Base-by-base conservation (phyloP, 2,113 vertebrate genomes). In the Porphyrio hochstetteri region DNA sequence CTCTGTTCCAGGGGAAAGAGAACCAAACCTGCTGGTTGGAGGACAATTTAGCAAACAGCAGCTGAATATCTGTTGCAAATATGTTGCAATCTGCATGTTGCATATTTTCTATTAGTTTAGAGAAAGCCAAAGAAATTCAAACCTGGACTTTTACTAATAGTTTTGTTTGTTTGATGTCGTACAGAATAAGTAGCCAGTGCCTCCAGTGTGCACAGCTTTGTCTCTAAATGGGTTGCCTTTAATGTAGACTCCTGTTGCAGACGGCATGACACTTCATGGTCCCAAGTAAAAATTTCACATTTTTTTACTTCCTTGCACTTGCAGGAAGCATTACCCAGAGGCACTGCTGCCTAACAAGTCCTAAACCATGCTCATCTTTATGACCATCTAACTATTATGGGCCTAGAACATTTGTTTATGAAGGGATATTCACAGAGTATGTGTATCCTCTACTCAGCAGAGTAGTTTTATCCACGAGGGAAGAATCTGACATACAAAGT, bases 21-120 rank as follows among this genome's bases (percentile, higher is more conserved):
- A 83, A 50, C 5, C 0, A 1, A 75, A 68, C 2, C 7, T 27
- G 15, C 2, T 0, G 0, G 31, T 13, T 19, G 4, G 13, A 74
- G 9, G 5, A 68, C 35, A 71, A 78, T 78, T 81, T 64, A 63
- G 8, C 42, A n/a, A 82, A 80, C 0, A 80, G 19, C 48, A 91
- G 20, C 35, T 75, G 29, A 8, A 18, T 78, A 52, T 9, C 21
- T 4, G 0, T 48, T 75, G n/a, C 16, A 75, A 86, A 86, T 55
- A 81, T 29, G n/a, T 81, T 75, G 10, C 17, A 78, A 75, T 93
- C 81, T 84, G 2, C 46, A 70, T 36, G 36, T 19, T 83, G 18
- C 12, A 1, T 77, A 42, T 86, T 69, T 82, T 10, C 4, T 42
- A 17, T 69, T 82, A 56, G 18, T 82, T 82, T 61, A 82, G 38